phyloP scores from a whole-genome alignment of 2,113 vertebrate species.

The Xenopus borealis region DNA sequence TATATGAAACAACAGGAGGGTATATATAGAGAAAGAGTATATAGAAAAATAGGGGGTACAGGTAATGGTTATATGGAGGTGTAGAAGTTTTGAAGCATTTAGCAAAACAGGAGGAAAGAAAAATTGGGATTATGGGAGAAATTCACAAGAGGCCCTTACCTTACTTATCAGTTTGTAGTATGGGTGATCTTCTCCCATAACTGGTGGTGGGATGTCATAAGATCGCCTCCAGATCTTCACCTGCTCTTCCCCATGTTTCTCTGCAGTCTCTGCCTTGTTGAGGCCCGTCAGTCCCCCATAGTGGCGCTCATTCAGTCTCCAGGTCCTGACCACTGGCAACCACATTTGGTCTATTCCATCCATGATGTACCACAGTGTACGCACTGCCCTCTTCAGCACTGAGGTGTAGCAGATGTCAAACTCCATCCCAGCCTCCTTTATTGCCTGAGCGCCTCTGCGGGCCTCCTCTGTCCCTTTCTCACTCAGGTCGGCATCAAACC shows the following conservation, averaged over 20 bases:
- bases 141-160: slow-evolving; percentile 59
- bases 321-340: slow-evolving; percentile 81
- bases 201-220: slow-evolving; percentile 81
- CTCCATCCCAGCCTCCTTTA: slow-evolving; percentile 78
- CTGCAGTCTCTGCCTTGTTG: slow-evolving; percentile 88
- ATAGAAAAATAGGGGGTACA: too few relatives aligned
- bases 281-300: slow-evolving; percentile 88
- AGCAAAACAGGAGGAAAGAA: too few relatives aligned
- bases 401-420: slow-evolving; percentile 90
- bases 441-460: slow-evolving; percentile 70
- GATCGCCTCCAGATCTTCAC: slow-evolving; percentile 94
- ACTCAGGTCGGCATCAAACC: slow-evolving; percentile 90
- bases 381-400: slow-evolving; percentile 83
- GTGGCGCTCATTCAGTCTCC: slow-evolving; percentile 89
- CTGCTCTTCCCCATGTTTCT: slow-evolving; percentile 87
- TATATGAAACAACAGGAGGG: too few relatives aligned
- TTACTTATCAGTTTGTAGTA: slow-evolving; percentile 80
- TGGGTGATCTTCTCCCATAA: slow-evolving; percentile 83
- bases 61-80: too few relatives aligned
- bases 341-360: slow-evolving; percentile 91
- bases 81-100: too few relatives aligned
- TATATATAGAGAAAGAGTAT: too few relatives aligned
- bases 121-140: too few relatives aligned
- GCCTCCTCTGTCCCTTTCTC: slow-evolving; percentile 84
- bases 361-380: slow-evolving; percentile 88